These are phyloP conservation scores for Drosophila mimetica DNA, from an alignment of 2,888 invertebrate genomes.

Conservation along the genomic window DNA sequence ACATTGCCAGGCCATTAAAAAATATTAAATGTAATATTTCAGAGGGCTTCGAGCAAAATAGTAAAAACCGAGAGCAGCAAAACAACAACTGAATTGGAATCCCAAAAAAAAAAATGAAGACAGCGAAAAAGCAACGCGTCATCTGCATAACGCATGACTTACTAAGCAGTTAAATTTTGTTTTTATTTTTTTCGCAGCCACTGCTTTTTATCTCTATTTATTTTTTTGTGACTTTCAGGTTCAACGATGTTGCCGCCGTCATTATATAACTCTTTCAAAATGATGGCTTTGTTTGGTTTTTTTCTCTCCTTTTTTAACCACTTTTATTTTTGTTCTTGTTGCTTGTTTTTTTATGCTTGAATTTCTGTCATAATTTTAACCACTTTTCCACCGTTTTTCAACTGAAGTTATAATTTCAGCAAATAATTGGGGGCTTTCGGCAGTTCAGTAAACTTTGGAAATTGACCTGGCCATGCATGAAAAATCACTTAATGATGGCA, in stretches of 20 bases:
- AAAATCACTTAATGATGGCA: conserved; percentile 52
- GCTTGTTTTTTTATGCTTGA: conserved; percentile 35
- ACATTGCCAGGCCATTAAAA: conserved; percentile 57
- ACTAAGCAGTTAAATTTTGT: conserved; percentile 46
- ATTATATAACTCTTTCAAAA: conserved; percentile 53
- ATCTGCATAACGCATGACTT: conserved; percentile 74
- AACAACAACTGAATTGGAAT: conserved; percentile 13
- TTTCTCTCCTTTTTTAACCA: background rate
- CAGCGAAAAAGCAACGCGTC: conserved; percentile 55
- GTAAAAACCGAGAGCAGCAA: conserved; percentile 18
- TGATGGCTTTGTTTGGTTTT: conserved; percentile 4
- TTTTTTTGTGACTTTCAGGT: conserved; percentile 24
- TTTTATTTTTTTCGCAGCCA: conserved; percentile 31
- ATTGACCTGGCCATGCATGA: conserved; percentile 56
- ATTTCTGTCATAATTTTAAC: conserved; percentile 39
- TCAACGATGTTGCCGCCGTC: conserved; percentile 30
- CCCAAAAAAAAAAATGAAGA: conserved; percentile 27
- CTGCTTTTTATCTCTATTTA: conserved; percentile 37
- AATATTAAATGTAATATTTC: conserved; percentile 73
- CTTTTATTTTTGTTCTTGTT: conserved; percentile 23
- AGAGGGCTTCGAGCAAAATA: conserved; percentile 38
- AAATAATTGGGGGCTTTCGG: conserved; percentile 43
- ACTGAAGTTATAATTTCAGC: conserved; percentile 23
- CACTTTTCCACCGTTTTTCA: conserved; percentile 19
- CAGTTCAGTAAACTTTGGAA: conserved; percentile 54